phyloP scores from a whole-genome alignment of 2,888 invertebrate genomes.

The Macrophya alboannulata region DNA sequence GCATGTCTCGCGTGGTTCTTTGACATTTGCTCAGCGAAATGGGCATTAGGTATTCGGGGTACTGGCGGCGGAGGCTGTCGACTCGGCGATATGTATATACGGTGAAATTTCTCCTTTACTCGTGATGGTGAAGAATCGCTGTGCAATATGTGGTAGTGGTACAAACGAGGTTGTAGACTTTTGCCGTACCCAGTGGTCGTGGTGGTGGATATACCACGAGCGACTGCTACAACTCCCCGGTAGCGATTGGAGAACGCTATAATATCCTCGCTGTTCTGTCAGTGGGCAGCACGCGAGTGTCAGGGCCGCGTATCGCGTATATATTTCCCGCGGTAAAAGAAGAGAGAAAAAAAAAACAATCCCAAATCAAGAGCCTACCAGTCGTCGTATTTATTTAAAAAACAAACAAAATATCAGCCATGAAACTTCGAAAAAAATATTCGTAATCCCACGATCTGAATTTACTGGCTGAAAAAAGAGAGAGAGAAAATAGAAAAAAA shows the following conservation, averaged over 20 bases:
- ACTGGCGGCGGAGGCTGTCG: conserved; percentile 66
- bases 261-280: conserved; percentile 18
- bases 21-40: conserved; percentile 64
- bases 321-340: neutral
- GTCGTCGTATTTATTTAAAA: neutral
- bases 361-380: neutral
- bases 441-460: neutral
- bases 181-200: conserved; percentile 1
- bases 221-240: neutral
- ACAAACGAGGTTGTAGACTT: conserved; percentile 42
- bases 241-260: conserved; percentile 46
- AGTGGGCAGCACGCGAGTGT: conserved; percentile 43
- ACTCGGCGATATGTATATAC: conserved; percentile 60
- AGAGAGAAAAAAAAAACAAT: neutral
- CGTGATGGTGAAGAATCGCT: conserved; percentile 59
- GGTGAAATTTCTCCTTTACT: conserved; percentile 74
- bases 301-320: conserved; percentile 36
- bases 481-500: neutral
- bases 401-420: neutral
- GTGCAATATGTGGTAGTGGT: conserved; percentile 39
- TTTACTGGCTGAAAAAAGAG: neutral
- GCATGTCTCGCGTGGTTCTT: conserved; percentile 60
- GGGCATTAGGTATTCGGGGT: conserved; percentile 65
- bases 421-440: neutral
- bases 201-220: conserved; percentile 20